A percentile compares a stretch with the other conserved stretches of the same genome.
phyloP scores from a whole-genome alignment of 2,888 invertebrate species.

The Drosophila melanosoma region DNA sequence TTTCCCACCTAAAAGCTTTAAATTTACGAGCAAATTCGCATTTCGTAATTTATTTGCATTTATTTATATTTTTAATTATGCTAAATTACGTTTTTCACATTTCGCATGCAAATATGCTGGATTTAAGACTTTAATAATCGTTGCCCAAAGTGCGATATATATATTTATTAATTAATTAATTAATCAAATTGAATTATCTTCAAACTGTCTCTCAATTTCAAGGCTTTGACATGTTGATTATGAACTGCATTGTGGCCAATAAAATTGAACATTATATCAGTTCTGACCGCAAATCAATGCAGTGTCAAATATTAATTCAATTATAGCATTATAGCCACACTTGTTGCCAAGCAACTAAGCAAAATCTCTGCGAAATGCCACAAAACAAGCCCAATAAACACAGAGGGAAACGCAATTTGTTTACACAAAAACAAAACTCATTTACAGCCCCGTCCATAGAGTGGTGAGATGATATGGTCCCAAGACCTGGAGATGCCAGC shows the following conservation, averaged over 20 bases:
- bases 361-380: neutral
- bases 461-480: slow-evolving; percentile 23
- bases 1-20: slow-evolving; percentile 30
- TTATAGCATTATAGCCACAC: neutral
- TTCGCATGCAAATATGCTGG: neutral
- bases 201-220: neutral
- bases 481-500: neutral
- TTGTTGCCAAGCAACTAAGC: neutral
- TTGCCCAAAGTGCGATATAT: neutral
- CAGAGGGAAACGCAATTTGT: slow-evolving; percentile 60
- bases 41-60: slow-evolving; percentile 40
- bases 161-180: neutral
- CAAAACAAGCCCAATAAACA: neutral
- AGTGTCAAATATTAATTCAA: neutral
- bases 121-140: neutral
- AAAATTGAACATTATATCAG: neutral
- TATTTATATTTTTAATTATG: slow-evolving; percentile 53
- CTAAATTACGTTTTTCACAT: slow-evolving; percentile 40
- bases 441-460: slow-evolving; percentile 70
- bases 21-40: slow-evolving; percentile 52
- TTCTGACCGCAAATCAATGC: neutral
- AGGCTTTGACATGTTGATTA: neutral
- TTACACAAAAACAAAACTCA: slow-evolving; percentile 74
- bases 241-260: neutral
- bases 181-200: neutral